Conservation (phyloP, 2,888 invertebrate species). For the Mamestra brassicae region DNA sequence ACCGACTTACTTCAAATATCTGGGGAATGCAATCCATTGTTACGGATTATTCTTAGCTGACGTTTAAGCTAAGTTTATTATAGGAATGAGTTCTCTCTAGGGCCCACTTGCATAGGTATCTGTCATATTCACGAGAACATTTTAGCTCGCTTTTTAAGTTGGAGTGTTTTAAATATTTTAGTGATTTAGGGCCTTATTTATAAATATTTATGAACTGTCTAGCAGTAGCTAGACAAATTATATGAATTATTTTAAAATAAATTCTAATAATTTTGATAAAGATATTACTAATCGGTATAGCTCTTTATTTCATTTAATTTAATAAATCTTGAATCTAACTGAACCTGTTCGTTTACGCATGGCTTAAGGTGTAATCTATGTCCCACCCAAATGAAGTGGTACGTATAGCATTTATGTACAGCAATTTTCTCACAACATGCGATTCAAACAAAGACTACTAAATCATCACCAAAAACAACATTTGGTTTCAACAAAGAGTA, state of each 20-base stretch:
- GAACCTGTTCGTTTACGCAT: too few relatives aligned
- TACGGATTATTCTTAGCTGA: not conserved
- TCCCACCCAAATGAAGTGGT: too few relatives aligned
- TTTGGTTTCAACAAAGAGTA: not conserved
- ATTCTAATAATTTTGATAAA: not conserved
- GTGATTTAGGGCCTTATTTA: too few relatives aligned
- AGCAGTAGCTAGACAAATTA: too few relatives aligned
- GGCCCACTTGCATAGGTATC: not conserved
- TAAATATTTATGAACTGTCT: too few relatives aligned
- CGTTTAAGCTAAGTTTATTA: not conserved
- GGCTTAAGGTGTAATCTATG: not conserved
- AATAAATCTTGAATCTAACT: too few relatives aligned
- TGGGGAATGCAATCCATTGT: conserved; percentile 18
- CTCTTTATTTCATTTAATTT: too few relatives aligned
- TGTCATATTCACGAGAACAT: not conserved
- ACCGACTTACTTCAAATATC: conserved; percentile 19
- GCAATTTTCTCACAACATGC: not conserved
- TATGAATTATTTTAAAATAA: too few relatives aligned
- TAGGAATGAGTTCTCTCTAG: not conserved
- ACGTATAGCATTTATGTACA: not conserved
- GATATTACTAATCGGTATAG: too few relatives aligned
- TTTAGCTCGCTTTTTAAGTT: too few relatives aligned
- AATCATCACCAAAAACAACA: conserved; percentile 10
- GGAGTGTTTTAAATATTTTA: too few relatives aligned
- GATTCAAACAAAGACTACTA: not conserved